Evolutionary conservation across 2,888 invertebrate species (phyloP).

Genomic region (Chironomus tentans): DNA sequence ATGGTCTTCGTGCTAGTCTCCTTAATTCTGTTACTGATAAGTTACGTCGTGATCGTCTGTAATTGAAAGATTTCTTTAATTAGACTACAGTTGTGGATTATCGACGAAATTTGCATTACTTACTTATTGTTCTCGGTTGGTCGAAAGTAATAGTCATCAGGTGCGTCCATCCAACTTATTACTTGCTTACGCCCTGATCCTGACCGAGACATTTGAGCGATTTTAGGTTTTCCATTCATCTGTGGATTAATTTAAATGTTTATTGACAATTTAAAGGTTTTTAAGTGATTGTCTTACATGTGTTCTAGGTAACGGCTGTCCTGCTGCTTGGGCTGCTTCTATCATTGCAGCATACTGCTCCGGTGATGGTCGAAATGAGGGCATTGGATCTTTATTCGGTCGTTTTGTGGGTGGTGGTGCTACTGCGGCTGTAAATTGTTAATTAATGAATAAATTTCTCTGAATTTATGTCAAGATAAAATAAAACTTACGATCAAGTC

Average conservation of each 20-base stretch:
- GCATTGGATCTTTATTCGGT: constrained; percentile 66
- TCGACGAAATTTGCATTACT: constrained; percentile 37
- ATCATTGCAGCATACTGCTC: constrained; percentile 66
- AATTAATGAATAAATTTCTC: neutral
- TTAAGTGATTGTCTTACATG: constrained; percentile 45
- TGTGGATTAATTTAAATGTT: constrained; percentile 33
- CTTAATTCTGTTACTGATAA: constrained; percentile 69
- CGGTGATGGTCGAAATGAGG: constrained; percentile 57
- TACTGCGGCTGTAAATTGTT: constrained; percentile 30
- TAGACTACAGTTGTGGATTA: neutral
- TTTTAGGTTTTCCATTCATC: constrained; percentile 77
- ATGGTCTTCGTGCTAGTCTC: constrained; percentile 78
- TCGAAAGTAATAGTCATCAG: constrained; percentile 92
- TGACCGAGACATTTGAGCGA: constrained; percentile 67
- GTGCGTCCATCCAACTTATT: constrained; percentile 97
- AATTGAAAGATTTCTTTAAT: constrained; percentile 2
- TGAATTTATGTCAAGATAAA: neutral
- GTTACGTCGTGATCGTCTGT: constrained; percentile 73
- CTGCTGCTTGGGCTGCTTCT: constrained; percentile 55
- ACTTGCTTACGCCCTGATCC: constrained; percentile 76
- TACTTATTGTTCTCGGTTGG: constrained; percentile 87
- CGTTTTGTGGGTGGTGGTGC: constrained; percentile 66
- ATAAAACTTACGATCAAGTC: constrained; percentile 67
- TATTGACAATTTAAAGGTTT: neutral
- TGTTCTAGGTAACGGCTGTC: constrained; percentile 60